Conservation (phyloP, 2,888 invertebrate species). For the Neuroscelio doddi region DNA sequence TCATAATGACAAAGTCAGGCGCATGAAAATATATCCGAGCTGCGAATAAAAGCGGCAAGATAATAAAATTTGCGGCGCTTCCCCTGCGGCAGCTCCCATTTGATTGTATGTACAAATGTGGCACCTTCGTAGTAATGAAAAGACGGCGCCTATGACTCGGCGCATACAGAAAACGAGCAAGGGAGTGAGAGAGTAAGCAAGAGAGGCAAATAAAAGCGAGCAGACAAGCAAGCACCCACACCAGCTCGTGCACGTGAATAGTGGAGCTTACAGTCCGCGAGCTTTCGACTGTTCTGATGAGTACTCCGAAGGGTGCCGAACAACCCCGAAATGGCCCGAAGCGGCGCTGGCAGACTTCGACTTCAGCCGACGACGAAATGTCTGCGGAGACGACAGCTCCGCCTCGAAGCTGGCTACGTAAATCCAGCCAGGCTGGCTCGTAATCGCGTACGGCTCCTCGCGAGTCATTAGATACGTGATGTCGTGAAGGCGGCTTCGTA, state of each 20-base stretch:
- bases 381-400: slow-evolving; percentile 58
- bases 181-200: too few relatives aligned
- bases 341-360: slow-evolving; percentile 49
- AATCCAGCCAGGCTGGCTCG: slow-evolving; percentile 44
- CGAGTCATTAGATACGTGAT: slow-evolving; percentile 16
- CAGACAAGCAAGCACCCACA: too few relatives aligned
- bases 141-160: too few relatives aligned
- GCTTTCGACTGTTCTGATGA: slow-evolving; percentile 22
- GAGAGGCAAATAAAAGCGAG: too few relatives aligned
- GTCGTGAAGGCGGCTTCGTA: slow-evolving; percentile 17
- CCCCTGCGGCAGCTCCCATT: too few relatives aligned
- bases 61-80: too few relatives aligned
- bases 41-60: too few relatives aligned
- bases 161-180: too few relatives aligned
- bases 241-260: slow-evolving; percentile 30
- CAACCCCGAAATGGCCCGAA: slow-evolving; percentile 46
- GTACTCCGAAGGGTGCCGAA: slow-evolving; percentile 50
- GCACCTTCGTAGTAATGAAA: too few relatives aligned
- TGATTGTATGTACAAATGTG: too few relatives aligned
- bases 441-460: slow-evolving; percentile 30
- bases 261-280: slow-evolving; percentile 13
- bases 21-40: too few relatives aligned
- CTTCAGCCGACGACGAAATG: slow-evolving; percentile 58
- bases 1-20: too few relatives aligned
- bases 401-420: slow-evolving; percentile 50